Percentiles rank a stretch among this genome's conserved stretches.
Evolutionary conservation across 2,888 invertebrate genomes (phyloP).

Genomic region (Hecatera dysodea): DNA sequence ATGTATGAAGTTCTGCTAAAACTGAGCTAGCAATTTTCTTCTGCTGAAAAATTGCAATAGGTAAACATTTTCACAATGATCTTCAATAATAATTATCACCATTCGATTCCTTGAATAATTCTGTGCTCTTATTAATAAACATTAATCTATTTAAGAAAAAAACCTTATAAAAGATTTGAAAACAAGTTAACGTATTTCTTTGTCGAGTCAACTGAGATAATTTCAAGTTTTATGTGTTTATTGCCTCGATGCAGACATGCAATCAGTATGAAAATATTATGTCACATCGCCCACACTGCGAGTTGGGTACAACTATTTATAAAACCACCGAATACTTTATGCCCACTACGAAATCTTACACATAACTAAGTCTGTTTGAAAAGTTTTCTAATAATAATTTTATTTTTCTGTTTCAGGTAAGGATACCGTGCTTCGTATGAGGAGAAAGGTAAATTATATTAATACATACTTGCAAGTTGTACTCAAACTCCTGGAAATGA

Average conservation of each 20-base stretch:
- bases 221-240: constrained; percentile 1
- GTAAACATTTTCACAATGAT: background rate
- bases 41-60: too few relatives aligned
- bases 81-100: background rate
- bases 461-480: constrained; percentile 10
- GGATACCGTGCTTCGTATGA: background rate
- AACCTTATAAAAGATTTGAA: background rate
- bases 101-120: background rate
- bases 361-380: background rate
- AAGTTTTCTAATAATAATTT: background rate
- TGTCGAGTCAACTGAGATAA: background rate
- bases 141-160: background rate
- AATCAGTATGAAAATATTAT: constrained; percentile 11
- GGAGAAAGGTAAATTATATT: constrained; percentile 23
- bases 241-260: constrained; percentile 7
- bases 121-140: background rate
- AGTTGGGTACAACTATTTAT: constrained; percentile 10
- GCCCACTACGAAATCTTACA: background rate
- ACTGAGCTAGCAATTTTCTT: background rate
- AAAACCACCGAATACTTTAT: constrained; percentile 11
- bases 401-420: constrained; percentile 36
- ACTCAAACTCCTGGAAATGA: constrained; percentile 23
- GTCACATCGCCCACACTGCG: constrained; percentile 9
- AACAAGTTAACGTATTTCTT: background rate
- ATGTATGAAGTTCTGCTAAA: background rate